Percentiles rank a stretch among this genome's conserved stretches.
phyloP scores from a whole-genome alignment of 2,113 vertebrate genomes.

The Murina feae region DNA sequence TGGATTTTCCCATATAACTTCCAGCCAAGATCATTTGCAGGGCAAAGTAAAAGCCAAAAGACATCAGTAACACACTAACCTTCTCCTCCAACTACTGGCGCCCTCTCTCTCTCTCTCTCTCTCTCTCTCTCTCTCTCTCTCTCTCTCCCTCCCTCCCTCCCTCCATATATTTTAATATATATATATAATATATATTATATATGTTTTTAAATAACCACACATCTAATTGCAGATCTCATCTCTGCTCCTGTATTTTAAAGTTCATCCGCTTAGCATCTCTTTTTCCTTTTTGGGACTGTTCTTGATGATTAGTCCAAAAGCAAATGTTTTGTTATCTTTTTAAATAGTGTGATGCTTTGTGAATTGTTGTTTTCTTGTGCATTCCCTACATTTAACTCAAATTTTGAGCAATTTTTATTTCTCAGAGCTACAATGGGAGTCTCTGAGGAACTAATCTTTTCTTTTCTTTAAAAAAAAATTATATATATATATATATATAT shows the following conservation, averaged over 20 bases:
- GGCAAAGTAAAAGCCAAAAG: conserved; percentile 7
- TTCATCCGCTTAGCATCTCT: neutral
- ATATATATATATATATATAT: no score
- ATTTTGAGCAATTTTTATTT: neutral
- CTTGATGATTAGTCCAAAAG: neutral
- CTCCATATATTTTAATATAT: neutral
- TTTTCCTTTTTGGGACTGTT: neutral
- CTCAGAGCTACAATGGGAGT: neutral
- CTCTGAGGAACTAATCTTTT: neutral
- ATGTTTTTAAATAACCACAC: neutral
- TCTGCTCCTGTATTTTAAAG: neutral
- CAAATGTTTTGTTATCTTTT: neutral
- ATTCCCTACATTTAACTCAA: neutral
- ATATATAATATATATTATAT: neutral
- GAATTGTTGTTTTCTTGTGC: neutral
- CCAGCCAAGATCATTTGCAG: neutral
- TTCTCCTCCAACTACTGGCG: neutral
- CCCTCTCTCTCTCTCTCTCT: neutral
- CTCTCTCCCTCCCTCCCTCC: neutral
- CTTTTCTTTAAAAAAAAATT: neutral
- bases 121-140: neutral
- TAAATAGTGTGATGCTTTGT: neutral
- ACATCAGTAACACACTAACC: neutral
- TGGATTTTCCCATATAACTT: conserved; percentile 16
- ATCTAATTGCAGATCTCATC: neutral